These are phyloP conservation scores for Echeneis naucrates DNA, from an alignment of 2,797 vertebrate species.

Conservation along the genomic window DNA sequence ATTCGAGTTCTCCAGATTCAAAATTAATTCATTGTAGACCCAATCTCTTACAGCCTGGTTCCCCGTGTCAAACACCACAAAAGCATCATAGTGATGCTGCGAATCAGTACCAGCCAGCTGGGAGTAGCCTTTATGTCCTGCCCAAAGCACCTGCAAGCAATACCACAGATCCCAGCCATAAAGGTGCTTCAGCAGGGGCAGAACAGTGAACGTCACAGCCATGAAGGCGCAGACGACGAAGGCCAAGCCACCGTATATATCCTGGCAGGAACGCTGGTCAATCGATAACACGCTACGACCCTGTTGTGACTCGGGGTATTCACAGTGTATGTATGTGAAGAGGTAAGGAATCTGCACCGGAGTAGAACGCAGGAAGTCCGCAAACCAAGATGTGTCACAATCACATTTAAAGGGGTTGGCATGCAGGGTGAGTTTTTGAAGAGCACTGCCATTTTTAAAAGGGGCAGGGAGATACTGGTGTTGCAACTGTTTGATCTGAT, in stretches of 20 bases:
- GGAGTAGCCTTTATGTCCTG: slow-evolving; percentile 82
- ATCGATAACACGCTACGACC: slow-evolving; percentile 78
- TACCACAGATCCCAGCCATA: slow-evolving; percentile 93
- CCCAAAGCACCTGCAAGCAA: slow-evolving; percentile 85
- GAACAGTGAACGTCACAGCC: slow-evolving; percentile 65
- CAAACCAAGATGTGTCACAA: slow-evolving; percentile 85
- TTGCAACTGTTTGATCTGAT: slow-evolving; percentile 81
- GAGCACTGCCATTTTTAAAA: slow-evolving; percentile 64
- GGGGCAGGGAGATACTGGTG: slow-evolving; percentile 69
- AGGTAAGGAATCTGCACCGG: slow-evolving; percentile 79
- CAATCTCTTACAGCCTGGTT: slow-evolving; percentile 87
- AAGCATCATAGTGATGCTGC: slow-evolving; percentile 83
- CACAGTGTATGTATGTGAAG: slow-evolving; percentile 81
- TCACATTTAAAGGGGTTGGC: slow-evolving; percentile 87
- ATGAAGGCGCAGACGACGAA: slow-evolving; percentile 81
- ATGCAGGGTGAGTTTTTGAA: slow-evolving; percentile 82
- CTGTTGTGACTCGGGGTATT: slow-evolving; percentile 83
- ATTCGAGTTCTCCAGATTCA: slow-evolving; percentile 82
- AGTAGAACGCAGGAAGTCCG: slow-evolving; percentile 83
- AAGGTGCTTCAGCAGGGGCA: slow-evolving; percentile 86
- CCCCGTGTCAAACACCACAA: slow-evolving; percentile 88
- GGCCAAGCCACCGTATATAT: slow-evolving; percentile 83
- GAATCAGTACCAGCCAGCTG: slow-evolving; percentile 66
- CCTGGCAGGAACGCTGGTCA: slow-evolving; percentile 89
- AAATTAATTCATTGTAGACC: slow-evolving; percentile 89